phyloP scores from a whole-genome alignment of 2,113 vertebrate species.

The Misgurnus anguillicaudatus region DNA sequence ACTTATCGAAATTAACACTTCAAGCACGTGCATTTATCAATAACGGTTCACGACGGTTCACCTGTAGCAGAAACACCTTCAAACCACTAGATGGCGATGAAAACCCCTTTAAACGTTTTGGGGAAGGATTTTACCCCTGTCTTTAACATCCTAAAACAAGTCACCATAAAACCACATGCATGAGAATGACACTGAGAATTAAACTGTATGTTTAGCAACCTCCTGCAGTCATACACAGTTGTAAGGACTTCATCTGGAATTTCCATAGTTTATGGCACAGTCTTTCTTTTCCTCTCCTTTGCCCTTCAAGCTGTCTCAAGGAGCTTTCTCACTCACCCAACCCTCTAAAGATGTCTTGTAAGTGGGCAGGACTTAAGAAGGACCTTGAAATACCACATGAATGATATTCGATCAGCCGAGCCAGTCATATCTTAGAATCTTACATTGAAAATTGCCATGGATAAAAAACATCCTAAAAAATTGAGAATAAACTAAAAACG shows the following conservation, averaged over 20 bases:
- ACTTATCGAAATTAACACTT: not conserved
- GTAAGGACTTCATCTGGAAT: not conserved
- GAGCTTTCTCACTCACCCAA: not conserved
- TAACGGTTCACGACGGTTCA: not conserved
- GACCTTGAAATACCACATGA: not conserved
- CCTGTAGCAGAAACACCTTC: not conserved
- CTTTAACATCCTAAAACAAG: not conserved
- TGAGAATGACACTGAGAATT: conserved; percentile 15
- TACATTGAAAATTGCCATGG: not conserved
- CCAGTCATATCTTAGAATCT: not conserved
- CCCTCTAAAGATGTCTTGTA: not conserved
- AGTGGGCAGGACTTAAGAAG: conserved; percentile 4
- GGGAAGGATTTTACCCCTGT: too few relatives aligned
- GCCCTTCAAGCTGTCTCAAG: not conserved
- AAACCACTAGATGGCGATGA: conserved; percentile 59
- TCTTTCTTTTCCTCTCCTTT: not conserved
- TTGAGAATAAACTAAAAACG: too few relatives aligned
- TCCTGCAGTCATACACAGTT: not conserved
- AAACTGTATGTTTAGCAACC: conserved; percentile 4
- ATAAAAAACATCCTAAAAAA: not conserved
- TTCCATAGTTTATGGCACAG: not conserved
- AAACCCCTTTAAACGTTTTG: conserved; percentile 39
- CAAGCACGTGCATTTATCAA: not conserved
- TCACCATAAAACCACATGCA: conserved; percentile 31
- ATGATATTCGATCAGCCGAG: not conserved